Base-by-base conservation (phyloP, 2,888 invertebrate species). In the Amphipyra tragopoginis region DNA sequence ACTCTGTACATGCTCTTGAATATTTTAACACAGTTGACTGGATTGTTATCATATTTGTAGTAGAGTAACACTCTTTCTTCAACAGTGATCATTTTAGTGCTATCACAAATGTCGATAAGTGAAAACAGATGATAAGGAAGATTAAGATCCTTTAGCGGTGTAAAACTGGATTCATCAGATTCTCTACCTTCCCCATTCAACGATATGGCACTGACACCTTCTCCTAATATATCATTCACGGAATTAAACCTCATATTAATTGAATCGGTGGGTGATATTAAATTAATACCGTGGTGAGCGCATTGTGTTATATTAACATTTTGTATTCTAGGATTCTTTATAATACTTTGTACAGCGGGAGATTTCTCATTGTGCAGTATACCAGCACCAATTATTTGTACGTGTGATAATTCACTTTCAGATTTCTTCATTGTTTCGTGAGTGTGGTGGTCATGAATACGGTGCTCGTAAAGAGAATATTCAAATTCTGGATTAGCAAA, bases 21-120 rank as follows among this genome's bases (percentile, higher is more conserved):
- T 77, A 99, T 98, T 91, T 99, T 99, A 0, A 99, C 98, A 86
- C 99, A 99, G 86, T 99, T 99, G 0, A 99, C 98, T 0, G 99
- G 98, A 87, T 97, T 97, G 79, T 99, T 99, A 84, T 99, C 98
- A 84, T 99, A 99, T 88, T 99, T 99, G 91, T 99, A 99, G 87
- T 99, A 99, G 15, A 99, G 87, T 0, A 99, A 90, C 5, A 99
- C 96, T 48, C 99, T 95, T 85, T 99, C 98, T 87, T 98, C 98
- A 1, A 99, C 96, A 1, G 96, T 95, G 13, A 99, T 96, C 86
- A 98, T 97, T 93, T 99, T 99, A 56, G 97, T 97, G 0, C 99
- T 97, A 85, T 99, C 98, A 89, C 99, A 99, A 76, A 99, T 98
- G 78, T 99, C 99, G 13, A 99, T 96, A 81, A 99, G 93, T 34